Base-by-base conservation (phyloP, 2,888 invertebrate species). In the Gymnosoma rotundatum region DNA sequence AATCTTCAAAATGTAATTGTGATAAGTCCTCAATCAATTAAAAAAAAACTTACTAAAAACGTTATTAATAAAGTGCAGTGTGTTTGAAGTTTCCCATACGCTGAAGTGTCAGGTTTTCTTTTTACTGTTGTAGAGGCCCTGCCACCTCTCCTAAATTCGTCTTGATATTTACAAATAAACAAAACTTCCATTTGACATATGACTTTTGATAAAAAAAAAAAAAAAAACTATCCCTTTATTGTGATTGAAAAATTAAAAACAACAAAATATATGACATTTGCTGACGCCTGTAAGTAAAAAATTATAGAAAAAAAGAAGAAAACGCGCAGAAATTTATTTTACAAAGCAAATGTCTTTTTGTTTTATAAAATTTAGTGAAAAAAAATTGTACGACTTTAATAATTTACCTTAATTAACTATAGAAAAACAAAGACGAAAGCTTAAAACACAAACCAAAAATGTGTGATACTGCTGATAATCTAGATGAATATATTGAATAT, bases 401-500 rank as follows among this genome's bases (percentile, higher is more conserved):
- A 56, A 70, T 69, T 70, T 67, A 54, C 42, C 10, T 12, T 42
- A 42, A 42, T 42, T 42, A 12, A 42, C 10, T 42, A 42, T 12
- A 42, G 12, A 12, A 42, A 12, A 42, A 2, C 42, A 42, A 42
- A n/a, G 42, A 1, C 12, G 42, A 42, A 42, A 12, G 12, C 10
- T 63, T 76, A 78, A 25, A 42, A 18, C 38, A 18, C 38, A 1
- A 48, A 54, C 5, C 7, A 56, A 66, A 38, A 82, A 87, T 87
- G 87, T 78, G 86, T 72, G 87, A 87, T 61, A 78, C 67, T 10
- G 76, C 86, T 21, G 88, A 88, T 38, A 88, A 83, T 67, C 83
- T 90, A 86, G 88, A 88, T n/a, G 90, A 90, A n/a, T 88, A 88
- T 38, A 89, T 90, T 79, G 90, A 90, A 78, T 89, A 88, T 67